phyloP scores from a whole-genome alignment of 2,888 invertebrate species.

The Heliconius aoede region DNA sequence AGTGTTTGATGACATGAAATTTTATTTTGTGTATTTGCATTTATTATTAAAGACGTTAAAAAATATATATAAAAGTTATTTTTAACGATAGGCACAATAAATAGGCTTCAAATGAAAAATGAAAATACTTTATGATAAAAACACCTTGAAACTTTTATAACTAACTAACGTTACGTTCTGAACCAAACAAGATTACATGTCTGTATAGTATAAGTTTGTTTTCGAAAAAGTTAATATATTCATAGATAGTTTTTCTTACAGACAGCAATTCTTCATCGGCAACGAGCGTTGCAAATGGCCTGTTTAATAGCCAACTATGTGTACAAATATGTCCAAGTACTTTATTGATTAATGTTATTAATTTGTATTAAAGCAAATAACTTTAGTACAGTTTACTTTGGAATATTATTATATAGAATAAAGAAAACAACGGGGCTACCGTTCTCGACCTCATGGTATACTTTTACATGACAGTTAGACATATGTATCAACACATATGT shows the following conservation, averaged over 20 bases:
- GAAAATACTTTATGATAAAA: background rate
- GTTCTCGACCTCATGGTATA: background rate
- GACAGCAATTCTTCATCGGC: conserved; percentile 34
- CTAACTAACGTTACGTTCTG: background rate
- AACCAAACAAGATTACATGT: background rate
- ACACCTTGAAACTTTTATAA: background rate
- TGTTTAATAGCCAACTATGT: conserved; percentile 18
- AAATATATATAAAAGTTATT: too few species aligned
- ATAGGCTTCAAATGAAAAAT: too few species aligned
- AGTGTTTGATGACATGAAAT: too few species aligned
- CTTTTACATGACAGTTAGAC: background rate
- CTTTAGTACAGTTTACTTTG: too few species aligned
- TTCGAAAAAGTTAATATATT: conserved; percentile 23
- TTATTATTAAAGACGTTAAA: too few species aligned
- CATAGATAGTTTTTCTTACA: conserved; percentile 22
- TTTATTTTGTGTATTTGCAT: too few species aligned
- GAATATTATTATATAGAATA: background rate
- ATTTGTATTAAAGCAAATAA: background rate
- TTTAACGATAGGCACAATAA: too few species aligned
- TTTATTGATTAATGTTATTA: conserved; percentile 12
- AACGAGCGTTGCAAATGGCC: conserved; percentile 38
- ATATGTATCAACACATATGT: background rate
- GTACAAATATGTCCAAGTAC: conserved; percentile 10
- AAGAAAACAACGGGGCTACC: background rate
- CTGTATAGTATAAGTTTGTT: background rate